Evolutionary conservation across 53 echinoderm and acorn worm genomes (phyloP).

Genomic region (Holothuria leucospilota): DNA sequence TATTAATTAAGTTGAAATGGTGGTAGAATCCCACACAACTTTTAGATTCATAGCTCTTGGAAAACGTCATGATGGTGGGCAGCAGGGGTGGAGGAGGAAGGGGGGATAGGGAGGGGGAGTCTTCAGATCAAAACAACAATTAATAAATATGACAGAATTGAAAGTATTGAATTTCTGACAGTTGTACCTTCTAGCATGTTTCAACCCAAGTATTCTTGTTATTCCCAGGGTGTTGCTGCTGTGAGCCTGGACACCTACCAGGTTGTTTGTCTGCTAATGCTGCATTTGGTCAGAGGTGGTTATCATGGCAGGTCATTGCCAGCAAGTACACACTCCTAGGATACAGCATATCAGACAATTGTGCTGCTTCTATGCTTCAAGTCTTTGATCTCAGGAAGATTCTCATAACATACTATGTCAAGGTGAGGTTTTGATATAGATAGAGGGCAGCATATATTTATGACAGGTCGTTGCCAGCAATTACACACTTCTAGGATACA

Average conservation of each 20-base stretch:
- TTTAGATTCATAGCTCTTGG: too few relatives aligned
- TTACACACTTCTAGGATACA: conserved; percentile 91
- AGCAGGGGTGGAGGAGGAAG: too few relatives aligned
- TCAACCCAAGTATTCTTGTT: too few relatives aligned
- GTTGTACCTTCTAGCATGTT: too few relatives aligned
- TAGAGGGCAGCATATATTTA: too few relatives aligned
- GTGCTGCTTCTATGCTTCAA: conserved; percentile 99
- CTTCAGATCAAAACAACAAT: too few relatives aligned
- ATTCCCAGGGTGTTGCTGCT: conserved; percentile 90
- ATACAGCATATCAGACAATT: conserved; percentile 97
- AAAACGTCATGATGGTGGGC: too few relatives aligned
- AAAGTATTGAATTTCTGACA: too few relatives aligned
- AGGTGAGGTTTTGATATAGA: conserved; percentile 60
- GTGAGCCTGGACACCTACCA: conserved; percentile 92
- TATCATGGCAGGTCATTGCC: conserved; percentile 98
- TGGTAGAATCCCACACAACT: too few relatives aligned
- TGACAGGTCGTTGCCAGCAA: conserved; percentile 99
- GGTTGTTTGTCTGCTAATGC: conserved; percentile 94
- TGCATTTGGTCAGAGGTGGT: conserved; percentile 98
- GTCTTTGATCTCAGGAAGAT: conserved; percentile 99
- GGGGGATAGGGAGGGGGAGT: too few relatives aligned
- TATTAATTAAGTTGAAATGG: too few relatives aligned
- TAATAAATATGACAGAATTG: too few relatives aligned
- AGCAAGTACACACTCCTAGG: conserved; percentile 95
- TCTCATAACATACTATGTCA: conserved; percentile 99